These are phyloP conservation scores for Heteropelma amictum DNA, from an alignment of 2,888 invertebrate genomes.

Conservation along the genomic window DNA sequence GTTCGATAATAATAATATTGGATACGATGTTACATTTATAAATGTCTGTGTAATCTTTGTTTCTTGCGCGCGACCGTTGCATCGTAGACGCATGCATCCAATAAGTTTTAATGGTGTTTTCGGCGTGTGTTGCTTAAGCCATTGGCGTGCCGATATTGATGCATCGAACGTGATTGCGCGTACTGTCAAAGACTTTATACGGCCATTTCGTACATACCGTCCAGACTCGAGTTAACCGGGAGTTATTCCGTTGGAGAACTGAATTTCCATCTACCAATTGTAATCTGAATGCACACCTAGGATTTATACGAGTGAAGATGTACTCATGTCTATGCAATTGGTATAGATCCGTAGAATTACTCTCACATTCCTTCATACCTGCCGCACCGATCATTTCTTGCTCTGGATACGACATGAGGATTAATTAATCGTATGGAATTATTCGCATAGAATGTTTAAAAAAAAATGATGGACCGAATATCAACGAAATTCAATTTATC, in stretches of 20 bases:
- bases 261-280: conserved; percentile 15
- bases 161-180: conserved; percentile 54
- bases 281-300: not conserved
- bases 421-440: too few species aligned
- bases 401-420: too few species aligned
- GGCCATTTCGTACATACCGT: not conserved
- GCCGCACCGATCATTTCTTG: too few species aligned
- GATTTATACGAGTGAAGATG: too few species aligned
- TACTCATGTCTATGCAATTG: too few species aligned
- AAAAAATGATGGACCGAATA: too few species aligned
- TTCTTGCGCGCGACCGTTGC: not conserved
- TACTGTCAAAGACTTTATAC: conserved; percentile 13
- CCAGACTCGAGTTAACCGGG: not conserved
- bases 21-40: too few species aligned
- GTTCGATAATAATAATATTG: too few species aligned
- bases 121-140: conserved; percentile 34
- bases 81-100: conserved; percentile 9
- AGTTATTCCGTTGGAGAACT: conserved; percentile 1
- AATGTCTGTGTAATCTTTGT: not conserved
- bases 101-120: not conserved
- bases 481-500: too few species aligned
- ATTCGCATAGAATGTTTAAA: too few species aligned
- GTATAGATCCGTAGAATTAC: too few species aligned
- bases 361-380: too few species aligned
- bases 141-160: conserved; percentile 63